Evolutionary conservation across 2,888 invertebrate species (phyloP).

Genomic region (Epinotia demarniana): DNA sequence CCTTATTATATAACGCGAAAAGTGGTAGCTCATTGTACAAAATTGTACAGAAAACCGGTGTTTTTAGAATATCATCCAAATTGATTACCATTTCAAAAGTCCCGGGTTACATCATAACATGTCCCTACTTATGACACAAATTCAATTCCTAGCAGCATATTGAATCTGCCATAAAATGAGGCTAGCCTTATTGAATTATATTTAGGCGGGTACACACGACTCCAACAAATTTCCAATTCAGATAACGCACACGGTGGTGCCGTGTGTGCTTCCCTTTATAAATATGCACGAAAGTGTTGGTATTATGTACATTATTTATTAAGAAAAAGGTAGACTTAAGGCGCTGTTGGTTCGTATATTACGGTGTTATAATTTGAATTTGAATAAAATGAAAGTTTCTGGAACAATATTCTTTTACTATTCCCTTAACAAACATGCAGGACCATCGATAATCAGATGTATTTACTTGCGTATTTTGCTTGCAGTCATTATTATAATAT

Average conservation of each 20-base stretch:
- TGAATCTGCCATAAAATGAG: background rate
- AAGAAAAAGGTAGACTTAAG: background rate
- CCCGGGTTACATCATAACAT: background rate
- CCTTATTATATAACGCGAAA: no score
- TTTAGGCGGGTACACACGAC: constrained; percentile 17
- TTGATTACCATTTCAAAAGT: constrained; percentile 6
- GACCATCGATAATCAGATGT: no score
- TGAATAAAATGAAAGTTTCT: no score
- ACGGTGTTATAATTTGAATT: no score
- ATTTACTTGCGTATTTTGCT: no score
- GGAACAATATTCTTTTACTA: no score
- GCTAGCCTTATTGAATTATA: constrained; percentile 20
- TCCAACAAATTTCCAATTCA: constrained; percentile 32
- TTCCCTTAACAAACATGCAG: no score
- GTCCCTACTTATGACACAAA: constrained; percentile 11
- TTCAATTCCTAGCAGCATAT: constrained; percentile 1
- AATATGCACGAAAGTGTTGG: constrained; percentile 9
- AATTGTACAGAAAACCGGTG: no score
- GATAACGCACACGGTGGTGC: constrained; percentile 14
- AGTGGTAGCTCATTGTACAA: no score
- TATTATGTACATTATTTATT: background rate
- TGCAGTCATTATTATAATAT: no score
- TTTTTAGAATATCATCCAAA: background rate
- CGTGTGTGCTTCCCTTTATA: constrained; percentile 11
- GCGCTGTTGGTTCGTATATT: no score